phyloP scores from a whole-genome alignment of 2,888 invertebrate species.

The Deilephila porcellus region DNA sequence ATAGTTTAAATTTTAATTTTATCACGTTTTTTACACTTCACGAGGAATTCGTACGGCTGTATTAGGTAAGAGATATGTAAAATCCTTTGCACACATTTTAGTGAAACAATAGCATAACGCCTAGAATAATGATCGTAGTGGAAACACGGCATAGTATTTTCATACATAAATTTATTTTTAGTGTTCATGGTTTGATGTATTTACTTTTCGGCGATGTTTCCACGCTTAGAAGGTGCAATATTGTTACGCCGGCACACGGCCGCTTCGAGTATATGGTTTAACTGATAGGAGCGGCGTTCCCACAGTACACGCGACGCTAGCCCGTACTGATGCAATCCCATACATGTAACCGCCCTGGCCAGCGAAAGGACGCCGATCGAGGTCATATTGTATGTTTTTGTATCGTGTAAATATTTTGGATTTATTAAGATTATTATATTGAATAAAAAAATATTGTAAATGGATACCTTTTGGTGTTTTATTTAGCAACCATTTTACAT shows the following conservation, averaged over 20 bases:
- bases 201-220: constrained; percentile 32
- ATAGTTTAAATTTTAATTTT: constrained; percentile 9
- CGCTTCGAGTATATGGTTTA: constrained; percentile 26
- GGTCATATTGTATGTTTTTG: constrained; percentile 83
- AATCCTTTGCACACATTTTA: constrained; percentile 17
- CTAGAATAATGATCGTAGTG: constrained; percentile 36
- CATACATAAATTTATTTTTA: constrained; percentile 30
- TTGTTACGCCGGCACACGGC: constrained; percentile 30
- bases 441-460: constrained; percentile 85
- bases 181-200: constrained; percentile 23
- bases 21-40: constrained; percentile 3
- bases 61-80: constrained; percentile 3
- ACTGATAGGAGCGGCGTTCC: constrained; percentile 11
- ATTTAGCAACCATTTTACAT: constrained; percentile 46
- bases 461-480: constrained; percentile 59
- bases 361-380: constrained; percentile 72
- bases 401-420: constrained; percentile 85
- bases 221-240: constrained; percentile 36
- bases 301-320: constrained; percentile 7
- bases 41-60: neutral
- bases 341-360: constrained; percentile 46
- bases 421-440: constrained; percentile 86
- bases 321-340: constrained; percentile 40
- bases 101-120: constrained; percentile 33
- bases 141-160: constrained; percentile 36